phyloP scores from a whole-genome alignment of 2,888 invertebrate genomes.

The Eupithecia insigniata region DNA sequence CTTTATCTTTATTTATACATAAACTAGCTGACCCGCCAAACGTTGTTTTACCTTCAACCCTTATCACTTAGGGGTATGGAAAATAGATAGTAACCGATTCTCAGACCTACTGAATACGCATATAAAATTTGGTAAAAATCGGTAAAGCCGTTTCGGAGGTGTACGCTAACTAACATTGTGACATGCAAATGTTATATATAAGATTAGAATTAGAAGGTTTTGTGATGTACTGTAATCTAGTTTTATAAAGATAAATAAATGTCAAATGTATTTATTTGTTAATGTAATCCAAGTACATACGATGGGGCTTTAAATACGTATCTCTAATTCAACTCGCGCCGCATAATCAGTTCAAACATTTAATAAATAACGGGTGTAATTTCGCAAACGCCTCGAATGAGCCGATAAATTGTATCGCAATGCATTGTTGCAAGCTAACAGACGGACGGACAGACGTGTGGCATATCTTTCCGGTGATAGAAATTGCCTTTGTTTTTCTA shows the following conservation, averaged over 20 bases:
- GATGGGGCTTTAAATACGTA: background rate
- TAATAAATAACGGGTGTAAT: slow-evolving; percentile 9
- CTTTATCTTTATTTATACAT: too few species aligned
- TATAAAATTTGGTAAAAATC: too few species aligned
- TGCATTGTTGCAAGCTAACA: slow-evolving; percentile 28
- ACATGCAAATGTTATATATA: too few species aligned
- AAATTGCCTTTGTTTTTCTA: slow-evolving; percentile 7
- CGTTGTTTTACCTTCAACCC: too few species aligned
- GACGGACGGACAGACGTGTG: slow-evolving; percentile 25
- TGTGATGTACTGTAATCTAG: background rate
- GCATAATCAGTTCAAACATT: background rate
- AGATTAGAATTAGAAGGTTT: background rate
- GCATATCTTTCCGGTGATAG: slow-evolving; percentile 30
- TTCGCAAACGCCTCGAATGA: slow-evolving; percentile 30
- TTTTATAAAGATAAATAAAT: background rate
- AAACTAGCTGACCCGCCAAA: too few species aligned
- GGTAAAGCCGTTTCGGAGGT: too few species aligned
- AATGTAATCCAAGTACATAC: background rate
- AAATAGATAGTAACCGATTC: too few species aligned
- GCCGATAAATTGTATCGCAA: slow-evolving; percentile 32
- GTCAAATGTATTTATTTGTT: background rate
- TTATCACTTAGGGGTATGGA: too few species aligned
- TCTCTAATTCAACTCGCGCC: background rate
- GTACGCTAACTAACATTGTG: too few species aligned
- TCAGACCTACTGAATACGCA: background rate